Evolutionary conservation across 2,113 vertebrate species (phyloP).

Genomic region (Turdus rufiventris): DNA sequence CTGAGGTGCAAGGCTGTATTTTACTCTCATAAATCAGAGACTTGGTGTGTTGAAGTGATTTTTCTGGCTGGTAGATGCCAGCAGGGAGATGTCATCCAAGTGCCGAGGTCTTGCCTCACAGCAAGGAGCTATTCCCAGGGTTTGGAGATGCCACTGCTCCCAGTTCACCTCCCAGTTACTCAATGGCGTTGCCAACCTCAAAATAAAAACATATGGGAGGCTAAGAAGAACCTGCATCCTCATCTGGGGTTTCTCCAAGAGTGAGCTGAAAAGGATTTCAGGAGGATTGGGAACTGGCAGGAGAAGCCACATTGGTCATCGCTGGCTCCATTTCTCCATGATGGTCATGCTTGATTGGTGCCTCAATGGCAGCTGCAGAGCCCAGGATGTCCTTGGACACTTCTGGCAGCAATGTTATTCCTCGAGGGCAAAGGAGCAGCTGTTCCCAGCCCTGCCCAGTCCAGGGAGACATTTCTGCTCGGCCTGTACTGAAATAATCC

Average conservation of each 20-base stretch:
- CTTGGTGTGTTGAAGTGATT: not conserved
- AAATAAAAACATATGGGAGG: not conserved
- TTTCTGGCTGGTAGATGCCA: not conserved
- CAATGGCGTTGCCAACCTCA: not conserved
- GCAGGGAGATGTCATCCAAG: not conserved
- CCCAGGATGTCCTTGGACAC: accelerated
- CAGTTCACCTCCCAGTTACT: not conserved
- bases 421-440: not conserved
- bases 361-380: not conserved
- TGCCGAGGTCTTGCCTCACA: not conserved
- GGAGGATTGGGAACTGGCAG: not conserved
- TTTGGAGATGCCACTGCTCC: not conserved
- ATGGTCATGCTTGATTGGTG: not conserved
- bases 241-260: not conserved
- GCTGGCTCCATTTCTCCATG: accelerated
- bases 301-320: accelerated
- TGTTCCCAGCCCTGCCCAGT: not conserved
- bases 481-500: not conserved
- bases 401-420: not conserved
- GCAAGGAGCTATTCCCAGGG: not conserved
- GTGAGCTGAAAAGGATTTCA: not conserved
- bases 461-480: not conserved
- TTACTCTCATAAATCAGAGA: not conserved
- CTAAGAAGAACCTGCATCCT: not conserved
- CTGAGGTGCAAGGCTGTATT: not conserved